phyloP scores from a whole-genome alignment of 2,797 vertebrate genomes.

The Vipera latastei region DNA sequence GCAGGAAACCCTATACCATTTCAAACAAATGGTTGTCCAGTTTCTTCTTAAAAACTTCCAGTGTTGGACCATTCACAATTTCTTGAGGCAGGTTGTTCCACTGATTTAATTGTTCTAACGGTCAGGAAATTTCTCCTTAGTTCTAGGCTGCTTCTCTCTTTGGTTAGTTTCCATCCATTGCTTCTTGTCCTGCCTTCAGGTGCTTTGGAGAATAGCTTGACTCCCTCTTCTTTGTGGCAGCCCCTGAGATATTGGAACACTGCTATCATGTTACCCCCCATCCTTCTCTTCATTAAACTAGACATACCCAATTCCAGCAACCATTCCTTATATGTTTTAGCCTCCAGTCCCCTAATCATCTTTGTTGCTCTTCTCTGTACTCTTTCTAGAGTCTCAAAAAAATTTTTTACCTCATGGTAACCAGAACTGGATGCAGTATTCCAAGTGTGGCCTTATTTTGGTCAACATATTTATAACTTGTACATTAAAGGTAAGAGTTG shows the following conservation, averaged over 20 bases:
- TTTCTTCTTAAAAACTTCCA: too few relatives aligned
- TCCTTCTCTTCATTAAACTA: not conserved
- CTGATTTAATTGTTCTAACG: too few relatives aligned
- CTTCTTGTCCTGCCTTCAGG: too few relatives aligned
- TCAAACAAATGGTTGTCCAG: too few relatives aligned
- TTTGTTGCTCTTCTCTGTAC: not conserved
- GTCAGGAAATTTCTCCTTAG: too few relatives aligned
- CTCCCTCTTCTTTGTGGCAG: not conserved
- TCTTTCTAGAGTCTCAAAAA: not conserved
- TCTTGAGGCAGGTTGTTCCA: too few relatives aligned
- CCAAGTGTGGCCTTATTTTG: not conserved
- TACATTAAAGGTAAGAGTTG: not conserved
- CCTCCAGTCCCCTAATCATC: not conserved
- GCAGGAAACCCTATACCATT: too few relatives aligned
- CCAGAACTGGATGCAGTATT: not conserved
- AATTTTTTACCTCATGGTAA: not conserved
- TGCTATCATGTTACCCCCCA: not conserved
- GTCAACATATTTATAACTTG: not conserved
- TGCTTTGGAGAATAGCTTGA: too few relatives aligned
- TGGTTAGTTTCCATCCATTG: too few relatives aligned
- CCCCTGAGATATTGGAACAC: not conserved
- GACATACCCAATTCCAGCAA: not conserved
- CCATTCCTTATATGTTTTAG: not conserved
- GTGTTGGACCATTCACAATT: too few relatives aligned
- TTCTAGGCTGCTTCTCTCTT: too few relatives aligned